A percentile compares a stretch with the other conserved stretches of the same genome.
phyloP scores from a whole-genome alignment of 92 coral and sea anemone genomes.

The Epizoanthus illoricatus region DNA sequence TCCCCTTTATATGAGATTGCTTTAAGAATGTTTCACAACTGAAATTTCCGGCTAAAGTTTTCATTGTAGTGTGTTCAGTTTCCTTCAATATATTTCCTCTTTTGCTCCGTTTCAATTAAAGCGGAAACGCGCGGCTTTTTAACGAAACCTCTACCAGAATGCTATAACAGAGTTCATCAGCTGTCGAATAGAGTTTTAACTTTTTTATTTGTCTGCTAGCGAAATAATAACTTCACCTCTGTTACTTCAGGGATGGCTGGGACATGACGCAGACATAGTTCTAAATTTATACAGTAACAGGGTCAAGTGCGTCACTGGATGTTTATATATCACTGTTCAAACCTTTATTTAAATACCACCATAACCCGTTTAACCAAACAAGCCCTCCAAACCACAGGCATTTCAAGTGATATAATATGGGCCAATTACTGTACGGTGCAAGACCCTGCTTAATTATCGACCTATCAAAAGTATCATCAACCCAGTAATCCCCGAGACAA shows the following conservation, averaged over 20 bases:
- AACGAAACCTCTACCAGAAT: background rate
- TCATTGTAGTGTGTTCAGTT: slow-evolving; percentile 4
- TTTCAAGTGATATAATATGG: slow-evolving; percentile 20
- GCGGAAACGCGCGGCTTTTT: slow-evolving; percentile 28
- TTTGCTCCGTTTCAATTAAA: slow-evolving; percentile 6
- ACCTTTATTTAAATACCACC: background rate
- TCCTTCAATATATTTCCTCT: slow-evolving; percentile 12
- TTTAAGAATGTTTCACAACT: slow-evolving; percentile 8
- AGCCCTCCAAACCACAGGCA: slow-evolving; percentile 40
- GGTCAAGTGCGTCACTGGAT: slow-evolving; percentile 9
- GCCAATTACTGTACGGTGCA: slow-evolving; percentile 14
- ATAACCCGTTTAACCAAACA: slow-evolving; percentile 26
- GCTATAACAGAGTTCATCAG: background rate
- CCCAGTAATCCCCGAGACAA: slow-evolving; percentile 36
- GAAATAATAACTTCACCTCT: no score
- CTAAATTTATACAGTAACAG: no score
- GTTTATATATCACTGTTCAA: background rate
- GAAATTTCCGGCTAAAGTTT: slow-evolving; percentile 29
- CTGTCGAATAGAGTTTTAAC: background rate
- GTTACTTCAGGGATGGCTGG: no score
- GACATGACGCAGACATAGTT: no score
- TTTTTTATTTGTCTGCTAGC: no score
- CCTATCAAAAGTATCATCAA: slow-evolving; percentile 39
- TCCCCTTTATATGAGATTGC: slow-evolving; percentile 9
- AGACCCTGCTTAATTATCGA: slow-evolving; percentile 32